Base-by-base conservation (phyloP, 2,888 invertebrate species). In the Nomada flava region DNA sequence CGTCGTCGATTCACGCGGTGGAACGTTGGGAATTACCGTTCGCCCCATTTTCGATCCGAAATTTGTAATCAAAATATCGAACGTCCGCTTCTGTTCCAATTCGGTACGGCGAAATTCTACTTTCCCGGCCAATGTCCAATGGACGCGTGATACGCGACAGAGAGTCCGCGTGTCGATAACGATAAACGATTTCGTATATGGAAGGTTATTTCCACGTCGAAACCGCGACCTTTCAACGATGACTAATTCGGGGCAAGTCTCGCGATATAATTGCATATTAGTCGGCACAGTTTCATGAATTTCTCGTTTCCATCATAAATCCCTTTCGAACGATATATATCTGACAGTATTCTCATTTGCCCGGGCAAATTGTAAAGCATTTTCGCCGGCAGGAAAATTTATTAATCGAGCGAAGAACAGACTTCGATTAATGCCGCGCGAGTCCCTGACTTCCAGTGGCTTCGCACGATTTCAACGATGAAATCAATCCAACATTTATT, bases 1-100 rank as follows among this genome's bases (percentile, higher is more conserved):
- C 44, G 11, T 18, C 23, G 44, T 52, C 69, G 70, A 77, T 76
- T 76, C 64, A 70, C 70, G 64, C 18, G 59, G 3, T 13, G 47
- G 20, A 23, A 65, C 76, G 50, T 11, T 20, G 50, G 53, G 26
- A 79, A 47, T 52, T 55, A 44, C 50, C 1, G 44, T 23, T 36
- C 53, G 50, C 18, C 42, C 63, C 15, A 50, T 67, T 67, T 67
- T 62, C 36, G 23, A n/a, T 23, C 15, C 29, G 20, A 5, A 7
- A 18, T 13, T 1, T 1, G 0, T 9, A 9, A 13, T n/a, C 13
- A 23, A 57, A 29, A 44, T 55, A 69, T 55, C 47, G 23, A 29
- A 5, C 18, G 15, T 20, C 20, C 29, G 47, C n/a, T 15, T 20
- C 50, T 15, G 20, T 69, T 55, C 53, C 15, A 7, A 55, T 69